Evolutionary conservation across 2,113 vertebrate genomes (phyloP), one percentile per base, ranked within the genome.

Genomic region (Elanus axillaris): DNA sequence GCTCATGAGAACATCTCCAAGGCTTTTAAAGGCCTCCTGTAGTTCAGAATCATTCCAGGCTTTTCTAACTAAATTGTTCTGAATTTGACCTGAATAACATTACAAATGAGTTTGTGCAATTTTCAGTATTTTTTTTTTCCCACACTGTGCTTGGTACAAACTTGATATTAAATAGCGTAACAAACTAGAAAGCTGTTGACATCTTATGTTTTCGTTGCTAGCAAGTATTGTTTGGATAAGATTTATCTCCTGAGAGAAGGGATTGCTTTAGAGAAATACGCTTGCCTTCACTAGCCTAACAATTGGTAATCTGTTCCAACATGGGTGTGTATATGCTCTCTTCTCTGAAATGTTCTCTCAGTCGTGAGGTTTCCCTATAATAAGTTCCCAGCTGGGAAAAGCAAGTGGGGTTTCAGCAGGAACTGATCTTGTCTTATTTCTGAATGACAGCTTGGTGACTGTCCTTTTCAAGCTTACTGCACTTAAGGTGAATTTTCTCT

Each of bases 141-240:
- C 56, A 63, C 55, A 58, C 32, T 59, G 12, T 95, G 23, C 59
- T 82, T 90, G 4, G 6, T 82, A 84, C 92, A 81, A 88, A 71
- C 67, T 74, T 81, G 36, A 40, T 94, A 77, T 66, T 83, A 77
- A 95, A 74, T 86, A 89, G 59, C 62, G 21, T 72, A 88, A 79
- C 78, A 91, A 86, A 56, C 80, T 55, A 53, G 80, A 66, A 94
- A 75, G 53, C 82, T 94, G 91, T 93, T 96, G 93, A 91, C 86
- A 77, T 93, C 68, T 80, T 74, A 60, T 74, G 34, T 86, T 93
- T 96, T 93, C 0, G 2, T 93, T 90, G 67, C 88, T 93, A 83
- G 80, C 80, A 91, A 88, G 64, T 94, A 72, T 93, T 93, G 87
- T 95, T 96, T 94, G 64, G 63, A 7, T 95, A 93, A 96, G 96